These are phyloP conservation scores for Otolemur garnettii DNA, from an alignment of 2,113 vertebrate genomes.

Conservation along the genomic window DNA sequence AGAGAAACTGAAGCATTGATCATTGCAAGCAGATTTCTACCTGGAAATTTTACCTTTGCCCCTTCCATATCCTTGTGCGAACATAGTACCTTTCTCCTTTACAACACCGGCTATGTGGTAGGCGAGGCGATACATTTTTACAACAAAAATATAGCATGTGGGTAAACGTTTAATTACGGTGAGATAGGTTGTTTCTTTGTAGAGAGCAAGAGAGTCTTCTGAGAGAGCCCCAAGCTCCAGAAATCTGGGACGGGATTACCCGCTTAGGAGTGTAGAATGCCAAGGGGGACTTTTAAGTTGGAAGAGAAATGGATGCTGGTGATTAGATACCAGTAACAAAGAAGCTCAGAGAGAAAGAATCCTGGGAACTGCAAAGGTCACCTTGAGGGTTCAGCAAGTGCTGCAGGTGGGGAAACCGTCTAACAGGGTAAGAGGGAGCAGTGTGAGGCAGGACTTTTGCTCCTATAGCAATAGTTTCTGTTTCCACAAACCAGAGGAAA, in stretches of 20 bases:
- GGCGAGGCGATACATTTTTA: not conserved
- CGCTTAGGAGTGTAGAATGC: not conserved
- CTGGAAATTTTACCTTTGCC: slow-evolving; percentile 2
- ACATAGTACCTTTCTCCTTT: not conserved
- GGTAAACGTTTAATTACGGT: not conserved
- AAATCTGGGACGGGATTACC: not conserved
- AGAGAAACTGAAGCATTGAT: not conserved
- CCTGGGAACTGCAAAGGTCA: too few relatives aligned
- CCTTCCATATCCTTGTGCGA: not conserved
- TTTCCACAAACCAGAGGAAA: too few relatives aligned
- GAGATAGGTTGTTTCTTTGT: not conserved
- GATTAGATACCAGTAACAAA: not conserved
- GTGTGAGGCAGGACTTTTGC: too few relatives aligned
- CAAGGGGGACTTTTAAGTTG: not conserved
- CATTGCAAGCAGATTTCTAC: slow-evolving; percentile 3
- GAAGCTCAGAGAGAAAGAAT: too few relatives aligned
- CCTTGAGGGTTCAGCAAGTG: too few relatives aligned
- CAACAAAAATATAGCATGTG: not conserved
- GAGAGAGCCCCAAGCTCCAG: not conserved
- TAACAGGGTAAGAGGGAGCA: too few relatives aligned
- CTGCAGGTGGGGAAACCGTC: too few relatives aligned
- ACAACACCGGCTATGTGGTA: not conserved
- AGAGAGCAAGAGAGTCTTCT: not conserved
- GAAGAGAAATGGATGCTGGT: not conserved
- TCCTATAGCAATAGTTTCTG: too few relatives aligned